Evolutionary conservation across 2,113 vertebrate species (phyloP).

Genomic region (Aramus guarauna): DNA sequence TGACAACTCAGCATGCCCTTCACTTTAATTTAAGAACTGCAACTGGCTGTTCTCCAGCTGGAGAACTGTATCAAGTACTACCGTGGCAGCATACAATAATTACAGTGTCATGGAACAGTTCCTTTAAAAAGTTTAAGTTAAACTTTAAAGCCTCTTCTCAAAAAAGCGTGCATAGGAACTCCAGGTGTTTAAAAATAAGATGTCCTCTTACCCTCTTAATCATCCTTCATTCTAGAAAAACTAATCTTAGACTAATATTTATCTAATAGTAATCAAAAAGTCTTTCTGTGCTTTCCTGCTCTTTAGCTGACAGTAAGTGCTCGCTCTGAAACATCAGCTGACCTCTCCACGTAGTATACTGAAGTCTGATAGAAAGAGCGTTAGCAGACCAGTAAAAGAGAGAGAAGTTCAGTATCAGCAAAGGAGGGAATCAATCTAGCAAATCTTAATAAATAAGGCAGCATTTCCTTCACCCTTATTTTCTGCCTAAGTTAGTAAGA

Average conservation of each 20-base stretch:
- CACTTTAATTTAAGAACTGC: not conserved
- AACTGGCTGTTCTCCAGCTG: not conserved
- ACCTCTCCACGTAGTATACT: rapidly evolving
- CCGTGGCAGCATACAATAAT: not conserved
- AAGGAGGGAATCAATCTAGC: not conserved
- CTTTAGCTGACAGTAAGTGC: not conserved
- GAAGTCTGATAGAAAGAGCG: not conserved
- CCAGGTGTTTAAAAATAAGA: not conserved
- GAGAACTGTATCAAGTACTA: not conserved
- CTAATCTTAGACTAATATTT: not conserved
- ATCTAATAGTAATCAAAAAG: not conserved
- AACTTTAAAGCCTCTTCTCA: not conserved
- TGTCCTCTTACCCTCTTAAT: not conserved
- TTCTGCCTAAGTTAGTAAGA: not conserved
- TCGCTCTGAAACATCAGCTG: not conserved
- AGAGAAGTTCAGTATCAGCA: not conserved
- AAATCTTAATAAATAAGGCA: not conserved
- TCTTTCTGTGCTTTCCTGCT: not conserved
- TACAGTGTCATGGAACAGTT: not conserved
- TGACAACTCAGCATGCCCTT: not conserved
- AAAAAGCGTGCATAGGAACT: not conserved
- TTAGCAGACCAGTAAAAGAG: not conserved
- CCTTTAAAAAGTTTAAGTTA: not conserved
- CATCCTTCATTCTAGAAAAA: not conserved
- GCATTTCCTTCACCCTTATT: not conserved